These are phyloP conservation scores for Margaritifera margaritifera DNA, from an alignment of 2,888 invertebrate species.

Conservation along the genomic window DNA sequence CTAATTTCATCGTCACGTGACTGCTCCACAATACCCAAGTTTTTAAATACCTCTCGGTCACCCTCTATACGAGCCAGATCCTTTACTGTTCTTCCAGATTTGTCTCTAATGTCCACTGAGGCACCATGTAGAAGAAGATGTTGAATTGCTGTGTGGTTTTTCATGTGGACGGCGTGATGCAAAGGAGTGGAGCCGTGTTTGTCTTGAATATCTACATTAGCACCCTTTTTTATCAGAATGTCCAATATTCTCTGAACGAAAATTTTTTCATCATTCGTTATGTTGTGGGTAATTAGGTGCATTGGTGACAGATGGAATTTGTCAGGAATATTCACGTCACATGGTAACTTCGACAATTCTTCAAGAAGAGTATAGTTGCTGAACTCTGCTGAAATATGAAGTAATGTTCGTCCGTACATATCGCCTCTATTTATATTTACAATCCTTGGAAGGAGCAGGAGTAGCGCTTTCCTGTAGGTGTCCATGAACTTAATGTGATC, in stretches of 20 bases:
- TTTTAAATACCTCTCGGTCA: not conserved
- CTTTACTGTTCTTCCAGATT: slow-evolving; percentile 7
- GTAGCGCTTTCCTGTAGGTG: no score
- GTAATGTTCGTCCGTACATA: slow-evolving; percentile 8
- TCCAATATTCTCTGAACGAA: slow-evolving; percentile 5
- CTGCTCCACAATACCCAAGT: not conserved
- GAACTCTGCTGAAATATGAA: slow-evolving; percentile 10
- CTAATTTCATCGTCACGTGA: not conserved
- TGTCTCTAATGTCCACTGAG: slow-evolving; percentile 8
- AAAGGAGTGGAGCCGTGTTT: slow-evolving; percentile 16
- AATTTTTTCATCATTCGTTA: slow-evolving; percentile 5
- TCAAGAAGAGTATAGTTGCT: slow-evolving; percentile 9
- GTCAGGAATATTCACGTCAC: slow-evolving; percentile 3
- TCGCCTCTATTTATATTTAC: not conserved
- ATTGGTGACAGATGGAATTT: slow-evolving; percentile 8
- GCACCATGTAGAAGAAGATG: slow-evolving; percentile 5
- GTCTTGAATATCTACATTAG: slow-evolving; percentile 13
- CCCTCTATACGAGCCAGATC: slow-evolving; percentile 10
- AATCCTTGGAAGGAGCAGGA: no score
- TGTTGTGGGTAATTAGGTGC: slow-evolving; percentile 9
- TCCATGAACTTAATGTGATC: not conserved
- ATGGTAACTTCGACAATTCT: slow-evolving; percentile 1
- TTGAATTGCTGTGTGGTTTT: slow-evolving; percentile 12
- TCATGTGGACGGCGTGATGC: slow-evolving; percentile 14
- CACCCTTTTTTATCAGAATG: slow-evolving; percentile 4